Evolutionary conservation across 2,888 invertebrate species (phyloP), one percentile per base, ranked within the genome.

Genomic region (Teleiodes luculella): DNA sequence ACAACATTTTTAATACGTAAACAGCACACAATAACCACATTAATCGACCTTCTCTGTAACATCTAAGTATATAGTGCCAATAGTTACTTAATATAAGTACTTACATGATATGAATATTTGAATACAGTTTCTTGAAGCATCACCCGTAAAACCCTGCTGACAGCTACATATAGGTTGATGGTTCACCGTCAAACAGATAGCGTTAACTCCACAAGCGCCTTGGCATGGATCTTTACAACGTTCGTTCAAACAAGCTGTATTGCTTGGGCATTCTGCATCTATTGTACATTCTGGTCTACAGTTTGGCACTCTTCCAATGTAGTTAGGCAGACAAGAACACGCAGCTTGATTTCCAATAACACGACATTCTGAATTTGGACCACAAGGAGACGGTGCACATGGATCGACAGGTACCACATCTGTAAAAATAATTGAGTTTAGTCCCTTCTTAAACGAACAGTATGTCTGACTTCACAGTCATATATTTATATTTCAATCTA

Each of bases 261-360:
- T 94, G 67, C 93, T 94, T 1, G 95, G 92, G 72, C 97, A 97
- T 80, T 96, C 96, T 7, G 94, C 93, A 70, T 94, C 92, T 59
- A 93, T 93, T 3, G 93, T 93, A 74, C 96, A 96, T 80, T 96
- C 96, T 0, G 96, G 95, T 68, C 96, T 91, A 72, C 96, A 97
- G 71, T 95, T 95, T 28, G 96, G 96, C 50, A 97, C 95, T 64
- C 96, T 92, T 57, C 97, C 97, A 48, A 96, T 91, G 73, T 94
- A 96, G 72, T 95, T 94, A 24, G 92, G 90, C 63, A 94, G 84
- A 78, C 96, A 96, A 46, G 96, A 95, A 74, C 96, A 96, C 48
- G 96, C 96, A n/a, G 95, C 94, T 80, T 95, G 95, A 57, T 93
- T 92, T 53, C 95, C 94, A 61, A 96, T 93, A 46, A 95, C 92